phyloP scores from a whole-genome alignment of 2,888 invertebrate genomes.

The Andrena hattorfiana region DNA sequence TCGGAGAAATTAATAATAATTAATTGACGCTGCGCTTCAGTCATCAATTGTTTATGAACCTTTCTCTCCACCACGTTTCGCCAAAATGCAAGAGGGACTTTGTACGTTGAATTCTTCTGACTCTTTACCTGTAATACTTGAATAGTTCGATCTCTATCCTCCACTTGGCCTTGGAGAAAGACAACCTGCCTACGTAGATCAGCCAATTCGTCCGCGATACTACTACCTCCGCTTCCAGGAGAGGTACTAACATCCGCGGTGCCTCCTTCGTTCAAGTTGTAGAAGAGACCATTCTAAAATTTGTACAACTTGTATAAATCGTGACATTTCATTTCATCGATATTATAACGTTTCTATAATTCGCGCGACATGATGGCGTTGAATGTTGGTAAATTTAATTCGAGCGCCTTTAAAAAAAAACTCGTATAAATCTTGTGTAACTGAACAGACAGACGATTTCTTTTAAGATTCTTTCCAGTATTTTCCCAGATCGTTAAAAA shows the following conservation, averaged over 20 bases:
- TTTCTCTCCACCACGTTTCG: too few relatives aligned
- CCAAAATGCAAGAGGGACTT: too few relatives aligned
- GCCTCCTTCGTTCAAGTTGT: constrained; percentile 86
- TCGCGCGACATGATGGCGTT: neutral
- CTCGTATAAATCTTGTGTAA: too few relatives aligned
- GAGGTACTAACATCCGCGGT: constrained; percentile 86
- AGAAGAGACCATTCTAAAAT: constrained; percentile 89
- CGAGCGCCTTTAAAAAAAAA: neutral
- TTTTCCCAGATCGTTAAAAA: too few relatives aligned
- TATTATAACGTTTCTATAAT: too few relatives aligned
- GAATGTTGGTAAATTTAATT: neutral
- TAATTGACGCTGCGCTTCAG: too few relatives aligned
- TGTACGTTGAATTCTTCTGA: neutral
- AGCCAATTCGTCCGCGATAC: constrained; percentile 87
- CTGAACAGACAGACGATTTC: too few relatives aligned
- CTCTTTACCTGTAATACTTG: constrained; percentile 88
- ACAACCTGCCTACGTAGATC: constrained; percentile 93
- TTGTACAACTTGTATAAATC: constrained; percentile 8
- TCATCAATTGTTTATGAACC: too few relatives aligned
- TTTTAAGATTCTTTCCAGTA: too few relatives aligned
- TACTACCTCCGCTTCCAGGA: constrained; percentile 77
- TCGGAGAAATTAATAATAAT: too few relatives aligned
- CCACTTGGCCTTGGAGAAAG: constrained; percentile 94
- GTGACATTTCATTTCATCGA: too few relatives aligned
- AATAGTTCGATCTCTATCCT: constrained; percentile 94